Evolutionary conservation across 2,113 vertebrate genomes (phyloP), one percentile per base, ranked within the genome.

Genomic region (Ctenodactylus gundi): DNA sequence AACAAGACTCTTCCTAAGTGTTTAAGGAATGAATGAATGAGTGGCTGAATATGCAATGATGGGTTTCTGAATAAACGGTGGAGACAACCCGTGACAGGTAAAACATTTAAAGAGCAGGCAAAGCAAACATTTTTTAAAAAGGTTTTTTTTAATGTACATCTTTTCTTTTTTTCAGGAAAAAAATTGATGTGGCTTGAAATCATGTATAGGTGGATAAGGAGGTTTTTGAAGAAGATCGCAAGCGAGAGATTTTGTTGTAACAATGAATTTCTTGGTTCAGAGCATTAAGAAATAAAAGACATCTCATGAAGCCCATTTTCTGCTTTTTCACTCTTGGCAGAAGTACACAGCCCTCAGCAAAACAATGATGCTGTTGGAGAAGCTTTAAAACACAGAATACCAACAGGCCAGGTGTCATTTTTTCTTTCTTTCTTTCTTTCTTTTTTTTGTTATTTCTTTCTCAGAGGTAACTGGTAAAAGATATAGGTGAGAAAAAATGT

Each of bases 361-460:
- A 95, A 90, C 53, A 70, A 9, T n/a, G 49, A 70, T 23, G 4
- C 67, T 93, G 46, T 72, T 55, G 27, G 23, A 65, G 85, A 68
- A 75, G 44, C 85, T 94, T 55, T 23, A 36, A 94, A 64, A 93
- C 55, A 88, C 2, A n/a, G 86, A 73, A 62, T 67, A 51, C 36
- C 82, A 80, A 95, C 70, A 87, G 31, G 62, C 70, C 27, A 17
- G 7, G n/a, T 93, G 77, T 64, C 39, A n/a, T n/a, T n/a, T n/a
- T n/a, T n/a, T n/a, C n/a, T 20, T 29, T 51, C 60, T 87, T 88
- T 88, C 51, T 70, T 31, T 67, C 82, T 92, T 95, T 57, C 53
- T 64, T 91, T 93, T 91, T 91, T 93, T 91, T 93, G 81, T 94
- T 96, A 96, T 58, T 96, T 34, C 39, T 82, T 96, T 93, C 76